Base-by-base conservation (phyloP, 2,113 vertebrate species). In the Bucco capensis region DNA sequence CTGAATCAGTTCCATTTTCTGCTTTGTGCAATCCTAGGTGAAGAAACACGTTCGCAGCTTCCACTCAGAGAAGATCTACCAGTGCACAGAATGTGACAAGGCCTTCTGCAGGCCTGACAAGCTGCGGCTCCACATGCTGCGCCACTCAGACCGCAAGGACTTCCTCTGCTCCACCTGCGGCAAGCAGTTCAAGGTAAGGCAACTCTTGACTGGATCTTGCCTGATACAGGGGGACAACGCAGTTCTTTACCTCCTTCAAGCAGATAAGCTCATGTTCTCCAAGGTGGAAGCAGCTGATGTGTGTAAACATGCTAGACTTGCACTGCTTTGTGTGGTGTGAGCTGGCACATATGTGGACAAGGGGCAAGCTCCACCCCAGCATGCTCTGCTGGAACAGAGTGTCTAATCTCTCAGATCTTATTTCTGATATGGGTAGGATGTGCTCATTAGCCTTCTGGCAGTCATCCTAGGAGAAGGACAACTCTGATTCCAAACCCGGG, bases 1-100 rank as follows among this genome's bases (percentile, higher is more conserved):
- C 10, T 54, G 19, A 74, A 35, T 75, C 42, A 93, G 51, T 49
- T 28, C 42, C 10, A 2, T 64, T 81, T 33, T 12, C 14, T 65
- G 1, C 83, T 54, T 12, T 93, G 60, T 95, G 33, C 33, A 16
- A 49, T 42, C 56, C 56, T 66, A 99, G 99, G 98, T 99, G 65
- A 99, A 99, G 97, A 99, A 99, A 62, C 99, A 99, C 1, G 98
- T 99, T 19, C 98, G 99, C 71, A 99, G 99, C 87, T 99, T 99
- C 96, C 99, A 99, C 83, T 99, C 99, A 0, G 99, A 99, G 83
- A 99, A 99, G 97, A 98, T 99, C 61, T 99, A 99, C 95, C 99
- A 99, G 96, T 99, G 99, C 12, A 98, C 98, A 0, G 98, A 99
- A 81, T 99, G 99, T 8, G 99, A 99, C 87, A 99, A 99, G 93